A percentile compares a stretch with the other conserved stretches of the same genome.
Conservation (phyloP, 2,888 invertebrate species). For the Gasteruption jaculator region DNA sequence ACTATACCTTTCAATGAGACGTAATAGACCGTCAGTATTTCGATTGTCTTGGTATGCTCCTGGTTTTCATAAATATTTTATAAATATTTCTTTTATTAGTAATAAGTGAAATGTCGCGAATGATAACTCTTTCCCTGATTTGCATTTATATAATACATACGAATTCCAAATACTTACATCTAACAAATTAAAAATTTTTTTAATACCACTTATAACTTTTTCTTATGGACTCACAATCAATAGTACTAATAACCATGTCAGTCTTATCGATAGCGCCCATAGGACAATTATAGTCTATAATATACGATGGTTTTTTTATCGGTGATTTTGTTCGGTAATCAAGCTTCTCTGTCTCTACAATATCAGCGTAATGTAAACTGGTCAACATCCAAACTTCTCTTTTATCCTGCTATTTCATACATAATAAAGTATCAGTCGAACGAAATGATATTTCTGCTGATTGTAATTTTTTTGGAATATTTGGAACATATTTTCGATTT, state of each 20-base stretch:
- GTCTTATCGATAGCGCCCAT: conserved; percentile 38
- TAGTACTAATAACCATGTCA: conserved; percentile 34
- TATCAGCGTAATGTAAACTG: conserved; percentile 31
- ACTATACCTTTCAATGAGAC: no score
- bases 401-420: conserved; percentile 40
- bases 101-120: no score
- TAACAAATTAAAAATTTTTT: conserved; percentile 11
- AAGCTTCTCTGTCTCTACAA: conserved; percentile 26
- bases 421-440: no score
- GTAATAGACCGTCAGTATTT: no score
- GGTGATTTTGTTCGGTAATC: conserved; percentile 14
- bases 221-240: conserved; percentile 30
- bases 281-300: conserved; percentile 34
- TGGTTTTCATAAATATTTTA: no score
- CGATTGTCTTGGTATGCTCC: no score
- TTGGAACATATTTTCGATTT: no score
- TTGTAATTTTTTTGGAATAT: no score
- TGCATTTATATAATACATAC: conserved; percentile 12
- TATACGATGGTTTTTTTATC: conserved; percentile 24
- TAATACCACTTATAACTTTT: conserved; percentile 9
- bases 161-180: conserved; percentile 15
- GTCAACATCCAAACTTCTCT: conserved; percentile 34
- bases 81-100: no score
- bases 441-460: no score
- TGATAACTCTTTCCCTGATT: no score